A percentile compares a stretch with the other conserved stretches of the same genome.
Conservation (phyloP, 1,140 invertebrate genomes). For the Saxidomus purpurata region DNA sequence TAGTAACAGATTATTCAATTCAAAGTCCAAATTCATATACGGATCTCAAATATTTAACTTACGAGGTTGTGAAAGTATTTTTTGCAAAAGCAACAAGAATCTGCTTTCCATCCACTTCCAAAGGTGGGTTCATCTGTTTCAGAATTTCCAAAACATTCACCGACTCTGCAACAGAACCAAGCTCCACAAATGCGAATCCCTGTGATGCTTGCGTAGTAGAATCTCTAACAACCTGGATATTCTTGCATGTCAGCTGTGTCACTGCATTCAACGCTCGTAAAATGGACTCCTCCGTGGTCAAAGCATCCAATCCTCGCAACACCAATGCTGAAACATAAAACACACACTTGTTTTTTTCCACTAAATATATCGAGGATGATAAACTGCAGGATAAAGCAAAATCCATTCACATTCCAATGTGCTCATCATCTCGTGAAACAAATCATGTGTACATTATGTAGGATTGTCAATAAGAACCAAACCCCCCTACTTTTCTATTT, state of each 20-base stretch:
- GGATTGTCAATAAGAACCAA: too few relatives aligned
- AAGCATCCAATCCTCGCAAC: conserved; percentile 93
- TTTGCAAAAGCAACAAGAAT: conserved; percentile 85
- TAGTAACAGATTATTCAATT: too few relatives aligned
- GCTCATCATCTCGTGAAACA: too few relatives aligned
- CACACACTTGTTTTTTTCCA: too few relatives aligned
- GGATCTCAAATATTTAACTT: too few relatives aligned
- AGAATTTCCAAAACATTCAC: conserved; percentile 88
- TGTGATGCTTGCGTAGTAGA: conserved; percentile 92
- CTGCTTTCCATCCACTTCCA: conserved; percentile 86
- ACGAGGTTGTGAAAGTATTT: conserved; percentile 86
- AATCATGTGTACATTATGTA: too few relatives aligned
- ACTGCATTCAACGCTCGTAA: conserved; percentile 89
- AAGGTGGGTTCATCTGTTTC: conserved; percentile 75
- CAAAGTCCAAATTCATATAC: too few relatives aligned
- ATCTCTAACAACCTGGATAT: conserved; percentile 94
- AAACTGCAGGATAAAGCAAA: too few relatives aligned
- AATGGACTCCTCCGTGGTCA: conserved; percentile 95
- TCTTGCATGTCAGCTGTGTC: conserved; percentile 90
- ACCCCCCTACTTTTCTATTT: too few relatives aligned
- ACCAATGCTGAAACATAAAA: conserved; percentile 90
- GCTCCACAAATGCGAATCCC: conserved; percentile 84
- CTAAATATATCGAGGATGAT: too few relatives aligned
- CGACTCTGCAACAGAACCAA: conserved; percentile 94
- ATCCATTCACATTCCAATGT: too few relatives aligned